Base-by-base conservation (phyloP, 2,113 vertebrate genomes). In the Aleadryas rufinucha region DNA sequence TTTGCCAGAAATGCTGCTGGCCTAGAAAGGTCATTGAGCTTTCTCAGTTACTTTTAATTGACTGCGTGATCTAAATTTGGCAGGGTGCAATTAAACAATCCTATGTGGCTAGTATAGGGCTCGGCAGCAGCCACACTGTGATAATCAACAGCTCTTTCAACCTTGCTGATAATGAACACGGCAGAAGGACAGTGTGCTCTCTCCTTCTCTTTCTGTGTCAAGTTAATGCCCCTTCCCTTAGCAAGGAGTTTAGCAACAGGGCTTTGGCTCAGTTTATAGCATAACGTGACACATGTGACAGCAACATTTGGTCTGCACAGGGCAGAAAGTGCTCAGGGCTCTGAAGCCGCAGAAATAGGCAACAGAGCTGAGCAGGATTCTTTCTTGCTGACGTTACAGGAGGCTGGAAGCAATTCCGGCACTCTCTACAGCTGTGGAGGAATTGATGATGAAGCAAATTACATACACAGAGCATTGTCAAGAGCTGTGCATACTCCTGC, bases 71-170 rank as follows among this genome's bases (percentile, higher is more conserved):
- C 57, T 49, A n/a, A 60, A 53, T 64, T 60, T 61, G 54, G 19
- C 56, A 82, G 52, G 6, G 9, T 68, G 22, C 44, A 78, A 75
- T 41, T 44, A 66, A 57, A 15, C 11, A 52, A 33, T 44, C 52
- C 18, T 50, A 1, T 42, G 30, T 6, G 23, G 13, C 57, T 86
- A 50, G 26, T 30, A 39, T 9, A 23, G 28, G 42, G 24, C 39
- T 3, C 1, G 2, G 1, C 24, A 52, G 33, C n/a, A 81, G 60
- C 35, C 12, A 27, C 41, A 41, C 6, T 0, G 0, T 30, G 54
- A 54, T 22, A 39, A 61, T 26, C 50, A 85, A 52, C 41, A 60
- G 21, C 23, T 57, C 45, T 60, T 84, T 76, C 26, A n/a, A 23
- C 16, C n/a, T 76, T 60, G 13, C 19, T 78, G 37, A 14, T 35